These are phyloP conservation scores for Drosophila auraria DNA, from an alignment of 1,140 invertebrate genomes.

Conservation along the genomic window DNA sequence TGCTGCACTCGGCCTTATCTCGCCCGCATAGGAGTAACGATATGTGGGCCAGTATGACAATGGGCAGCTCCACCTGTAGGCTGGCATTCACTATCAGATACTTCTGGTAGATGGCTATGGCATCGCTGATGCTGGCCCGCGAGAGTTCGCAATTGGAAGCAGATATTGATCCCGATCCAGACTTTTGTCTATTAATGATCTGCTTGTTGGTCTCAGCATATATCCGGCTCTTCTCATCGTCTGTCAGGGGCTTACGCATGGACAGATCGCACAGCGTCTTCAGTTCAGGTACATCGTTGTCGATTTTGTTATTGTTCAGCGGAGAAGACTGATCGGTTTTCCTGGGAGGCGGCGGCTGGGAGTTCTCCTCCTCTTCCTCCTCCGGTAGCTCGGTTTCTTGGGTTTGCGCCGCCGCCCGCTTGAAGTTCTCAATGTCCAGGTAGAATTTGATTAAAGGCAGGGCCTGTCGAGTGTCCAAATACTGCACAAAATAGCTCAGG, in stretches of 20 bases:
- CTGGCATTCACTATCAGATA: constrained; percentile 86
- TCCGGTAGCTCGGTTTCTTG: constrained; percentile 12
- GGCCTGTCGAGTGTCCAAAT: constrained; percentile 88
- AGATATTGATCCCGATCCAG: constrained; percentile 1
- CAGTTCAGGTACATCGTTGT: constrained; percentile 81
- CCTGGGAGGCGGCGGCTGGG: neutral
- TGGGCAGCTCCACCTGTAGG: constrained; percentile 84
- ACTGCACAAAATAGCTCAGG: constrained; percentile 91
- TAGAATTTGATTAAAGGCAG: constrained; percentile 89
- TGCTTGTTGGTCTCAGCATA: constrained; percentile 83
- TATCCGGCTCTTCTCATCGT: constrained; percentile 84
- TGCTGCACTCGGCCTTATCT: constrained; percentile 57
- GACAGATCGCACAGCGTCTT: constrained; percentile 80
- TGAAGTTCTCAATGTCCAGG: constrained; percentile 90
- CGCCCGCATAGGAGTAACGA: constrained; percentile 84
- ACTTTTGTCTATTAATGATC: constrained; percentile 44
- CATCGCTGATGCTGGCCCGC: constrained; percentile 84
- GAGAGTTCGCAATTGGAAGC: constrained; percentile 35
- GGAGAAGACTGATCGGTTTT: constrained; percentile 6
- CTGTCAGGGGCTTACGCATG: constrained; percentile 81
- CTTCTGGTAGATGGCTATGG: constrained; percentile 86
- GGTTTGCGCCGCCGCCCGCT: constrained; percentile 64
- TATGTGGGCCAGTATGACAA: constrained; percentile 84
- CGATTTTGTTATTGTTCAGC: constrained; percentile 38
- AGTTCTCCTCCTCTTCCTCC: neutral